phyloP scores from a whole-genome alignment of 37 sponge, comb jelly and placozoan genomes.

The Lycopodina hypogea region DNA sequence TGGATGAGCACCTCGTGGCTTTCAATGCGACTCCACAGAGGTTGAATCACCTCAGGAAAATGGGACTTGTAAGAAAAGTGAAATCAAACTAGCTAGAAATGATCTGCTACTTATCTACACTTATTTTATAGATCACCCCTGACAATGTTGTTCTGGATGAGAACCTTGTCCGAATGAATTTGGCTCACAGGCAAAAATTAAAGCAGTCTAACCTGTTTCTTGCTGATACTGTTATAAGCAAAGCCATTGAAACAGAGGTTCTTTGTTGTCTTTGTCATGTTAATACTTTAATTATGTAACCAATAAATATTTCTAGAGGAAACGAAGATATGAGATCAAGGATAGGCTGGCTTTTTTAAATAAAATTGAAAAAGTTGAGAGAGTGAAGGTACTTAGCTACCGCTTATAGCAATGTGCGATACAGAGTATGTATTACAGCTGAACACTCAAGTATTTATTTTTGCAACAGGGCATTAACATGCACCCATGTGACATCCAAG shows the following conservation, averaged over 20 bases:
- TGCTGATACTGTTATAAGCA: slow-evolving; percentile 64
- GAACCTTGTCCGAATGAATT: slow-evolving; percentile 46
- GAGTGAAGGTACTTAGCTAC: slow-evolving; percentile 74
- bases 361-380: slow-evolving; percentile 57
- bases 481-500: slow-evolving; percentile 13
- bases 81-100: neutral
- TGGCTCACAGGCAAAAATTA: slow-evolving; percentile 62
- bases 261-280: neutral
- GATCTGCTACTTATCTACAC: neutral
- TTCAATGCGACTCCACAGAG: slow-evolving; percentile 75
- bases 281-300: neutral
- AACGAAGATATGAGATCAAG: slow-evolving; percentile 42
- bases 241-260: slow-evolving; percentile 80
- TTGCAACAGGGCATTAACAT: neutral
- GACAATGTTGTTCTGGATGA: slow-evolving; percentile 87
- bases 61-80: slow-evolving; percentile 84
- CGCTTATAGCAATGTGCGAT: neutral
- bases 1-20: slow-evolving; percentile 75
- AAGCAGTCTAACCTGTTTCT: slow-evolving; percentile 28
- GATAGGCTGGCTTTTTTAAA: slow-evolving; percentile 55
- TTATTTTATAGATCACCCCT: slow-evolving; percentile 62
- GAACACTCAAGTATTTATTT: neutral
- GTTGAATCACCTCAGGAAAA: slow-evolving; percentile 65
- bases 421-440: neutral
- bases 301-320: slow-evolving; percentile 37